Conservation (phyloP, 2,113 vertebrate species). For the Trichechus manatus region DNA sequence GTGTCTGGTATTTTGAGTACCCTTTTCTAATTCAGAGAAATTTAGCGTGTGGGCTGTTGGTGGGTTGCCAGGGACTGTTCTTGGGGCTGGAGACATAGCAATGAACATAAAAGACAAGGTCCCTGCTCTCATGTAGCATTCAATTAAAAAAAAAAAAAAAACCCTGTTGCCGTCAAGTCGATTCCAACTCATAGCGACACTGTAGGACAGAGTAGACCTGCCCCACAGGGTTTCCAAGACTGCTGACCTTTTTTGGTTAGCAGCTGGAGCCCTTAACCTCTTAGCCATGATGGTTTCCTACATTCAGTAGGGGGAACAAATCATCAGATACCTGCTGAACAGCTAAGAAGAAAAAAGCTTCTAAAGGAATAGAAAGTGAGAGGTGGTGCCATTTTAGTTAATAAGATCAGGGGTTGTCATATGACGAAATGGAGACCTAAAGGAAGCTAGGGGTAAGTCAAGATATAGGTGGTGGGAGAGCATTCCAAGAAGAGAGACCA, state of each 20-base stretch:
- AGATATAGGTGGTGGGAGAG: background rate
- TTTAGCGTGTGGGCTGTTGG: background rate
- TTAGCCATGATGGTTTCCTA: background rate
- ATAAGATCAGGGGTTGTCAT: background rate
- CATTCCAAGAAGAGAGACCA: background rate
- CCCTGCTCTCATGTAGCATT: background rate
- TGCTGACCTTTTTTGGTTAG: too few species aligned
- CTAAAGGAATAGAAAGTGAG: background rate
- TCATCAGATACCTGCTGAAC: background rate
- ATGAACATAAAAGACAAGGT: background rate
- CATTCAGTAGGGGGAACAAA: background rate
- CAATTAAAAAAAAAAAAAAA: too few species aligned
- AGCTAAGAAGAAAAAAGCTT: background rate
- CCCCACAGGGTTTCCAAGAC: too few species aligned
- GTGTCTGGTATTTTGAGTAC: background rate
- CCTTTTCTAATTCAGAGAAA: conserved; percentile 1
- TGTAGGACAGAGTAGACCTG: too few species aligned
- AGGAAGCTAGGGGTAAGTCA: background rate
- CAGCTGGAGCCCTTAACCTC: too few species aligned
- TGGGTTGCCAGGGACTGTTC: background rate
- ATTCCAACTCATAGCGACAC: too few species aligned
- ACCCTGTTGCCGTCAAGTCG: too few species aligned
- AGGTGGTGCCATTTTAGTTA: background rate
- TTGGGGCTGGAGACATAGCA: background rate
- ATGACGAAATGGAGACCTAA: background rate